Base-by-base conservation (phyloP, 2,113 vertebrate genomes). In the Serilophus lunatus region DNA sequence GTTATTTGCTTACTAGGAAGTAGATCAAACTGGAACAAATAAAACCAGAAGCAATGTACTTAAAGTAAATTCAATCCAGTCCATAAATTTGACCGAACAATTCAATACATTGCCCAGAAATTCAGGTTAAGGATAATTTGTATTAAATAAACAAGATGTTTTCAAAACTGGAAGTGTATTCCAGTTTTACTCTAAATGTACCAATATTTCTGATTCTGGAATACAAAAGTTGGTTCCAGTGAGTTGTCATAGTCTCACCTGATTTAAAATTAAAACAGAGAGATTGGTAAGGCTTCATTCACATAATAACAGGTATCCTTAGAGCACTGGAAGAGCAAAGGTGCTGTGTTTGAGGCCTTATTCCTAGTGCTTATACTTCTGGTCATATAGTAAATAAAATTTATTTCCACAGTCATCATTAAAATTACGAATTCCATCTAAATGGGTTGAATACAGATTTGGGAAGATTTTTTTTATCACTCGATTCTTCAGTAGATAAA, bases 31-130 rank as follows among this genome's bases (percentile, higher is more conserved):
- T 47, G 45, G 51, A 86, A 87, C 45, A 83, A 92, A 81, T 54
- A 78, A 92, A 92, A 90, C n/a, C 59, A 91, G 65, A 91, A 92
- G 82, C 17, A 93, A 92, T 33, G 35, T 44, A 65, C 38, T 83
- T 69, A 64, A 8, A 82, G 17, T 45, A 80, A 84, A 85, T 93
- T 87, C 81, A 79, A 92, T 88, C 60, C 54, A 90, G 53, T n/a
- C 81, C 57, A 87, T 80, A 87, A 70, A 89, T 91, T 36, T 82
- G 42, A 53, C 36, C 40, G 64, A 81, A 86, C 12, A 81, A 75
- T 69, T 72, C 36, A n/a, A 49, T 23, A 59, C 4, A 75, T 25
- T 1, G 66, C 51, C 42, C 68, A 81, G 49, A 84, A 77, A 56
- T 82, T 56, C 49, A 78, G 28, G 53, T 61, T 92, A 91, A 45